Evolutionary conservation across 2,888 invertebrate species (phyloP).

Genomic region (Campoletis raptor): DNA sequence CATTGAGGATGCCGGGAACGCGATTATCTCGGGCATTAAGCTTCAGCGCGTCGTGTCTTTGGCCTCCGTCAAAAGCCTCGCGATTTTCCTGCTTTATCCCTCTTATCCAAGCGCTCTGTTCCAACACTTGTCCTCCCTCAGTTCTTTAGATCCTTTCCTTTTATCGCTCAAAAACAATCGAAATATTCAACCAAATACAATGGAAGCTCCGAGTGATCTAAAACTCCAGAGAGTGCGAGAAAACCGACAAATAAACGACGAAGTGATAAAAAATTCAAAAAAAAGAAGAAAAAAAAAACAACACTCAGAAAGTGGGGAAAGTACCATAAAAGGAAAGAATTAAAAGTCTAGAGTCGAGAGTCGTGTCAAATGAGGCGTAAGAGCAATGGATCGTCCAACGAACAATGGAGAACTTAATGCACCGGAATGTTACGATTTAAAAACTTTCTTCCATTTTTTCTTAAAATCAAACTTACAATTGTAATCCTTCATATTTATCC

Average conservation of each 20-base stretch:
- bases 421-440: background rate
- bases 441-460: background rate
- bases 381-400: background rate
- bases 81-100: constrained; percentile 48
- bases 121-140: background rate
- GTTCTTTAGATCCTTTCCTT: background rate
- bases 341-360: background rate
- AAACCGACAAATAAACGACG: background rate
- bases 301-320: background rate
- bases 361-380: background rate
- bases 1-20: constrained; percentile 66
- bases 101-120: constrained; percentile 20
- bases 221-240: no score
- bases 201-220: background rate
- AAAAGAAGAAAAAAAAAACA: background rate
- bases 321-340: background rate
- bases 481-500: background rate
- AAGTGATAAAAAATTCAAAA: background rate
- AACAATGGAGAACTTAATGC: background rate
- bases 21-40: constrained; percentile 70
- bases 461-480: background rate
- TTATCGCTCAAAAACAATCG: constrained; percentile 48
- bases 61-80: constrained; percentile 49
- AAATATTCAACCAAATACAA: constrained; percentile 22
- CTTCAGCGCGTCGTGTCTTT: constrained; percentile 31